Base-by-base conservation (phyloP, 2,888 invertebrate genomes). In the Tiliacea aurago region DNA sequence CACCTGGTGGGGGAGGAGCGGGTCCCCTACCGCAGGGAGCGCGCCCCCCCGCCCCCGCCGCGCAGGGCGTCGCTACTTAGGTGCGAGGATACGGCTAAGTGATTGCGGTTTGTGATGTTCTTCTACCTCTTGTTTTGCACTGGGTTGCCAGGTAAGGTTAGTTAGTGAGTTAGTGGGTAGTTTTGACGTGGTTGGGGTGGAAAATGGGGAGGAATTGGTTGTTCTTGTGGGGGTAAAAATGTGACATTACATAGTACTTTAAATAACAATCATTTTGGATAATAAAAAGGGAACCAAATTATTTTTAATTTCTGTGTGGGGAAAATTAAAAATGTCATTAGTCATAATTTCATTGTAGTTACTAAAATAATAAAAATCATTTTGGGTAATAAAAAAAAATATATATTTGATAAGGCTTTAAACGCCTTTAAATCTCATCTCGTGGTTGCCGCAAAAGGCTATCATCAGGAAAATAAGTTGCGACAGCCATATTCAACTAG, bases 11-110 rank as follows among this genome's bases (percentile, higher is more conserved):
- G 90, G 28, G 88, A 85, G 64, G 87, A 87, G 67, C 80, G 83
- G 73, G 83, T 90, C 28, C 74, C 88, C 72, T 91, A 89, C 92
- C 90, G 87, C 88, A 81, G 93, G 84, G 88, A 87, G 81, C 91
- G 75, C 23, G 80, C 94, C 59, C 95, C 94, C 70, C 92, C 93
- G 82, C 96, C 96, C 87, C 95, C 95, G 85, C 96, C 95, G 77
- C 80, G 95, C 37, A 90, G 95, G 68, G 90, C 91, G 64, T 93
- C 95, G 18, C 92, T 93, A 70, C 89, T 92, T 86, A 95, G 94
- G 94, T 92, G 93, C 88, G 95, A 92, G 78, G 93, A 92, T 84
- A 84, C 64, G 64, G 56, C 90, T 81, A 88, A 84, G 76, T 91
- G 88, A 84, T 43, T n/a, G 86, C 89, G 95, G 94, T 94, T 93